Evolutionary conservation across 2,888 invertebrate genomes (phyloP), one percentile per base, ranked within the genome.

Genomic region (Aproaerema taeniolella): DNA sequence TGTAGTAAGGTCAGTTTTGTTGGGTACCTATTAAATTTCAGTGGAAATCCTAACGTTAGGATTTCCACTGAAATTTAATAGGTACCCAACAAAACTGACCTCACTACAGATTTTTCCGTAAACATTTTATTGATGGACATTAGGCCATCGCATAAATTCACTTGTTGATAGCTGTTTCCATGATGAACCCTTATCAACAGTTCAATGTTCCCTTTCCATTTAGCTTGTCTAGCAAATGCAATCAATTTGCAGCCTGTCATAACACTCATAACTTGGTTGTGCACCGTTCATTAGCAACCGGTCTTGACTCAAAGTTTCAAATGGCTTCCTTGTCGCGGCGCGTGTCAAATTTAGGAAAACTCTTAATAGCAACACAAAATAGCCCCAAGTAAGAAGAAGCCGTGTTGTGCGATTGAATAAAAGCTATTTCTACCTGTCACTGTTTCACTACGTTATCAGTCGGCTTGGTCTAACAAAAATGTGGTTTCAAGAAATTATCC

Each of bases 301-400:
- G 6, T 32, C 37, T 32, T 14, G 25, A 26, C 32, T 39, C 26
- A 20, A 72, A 62, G 62, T 67, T 66, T 65, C 59, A 53, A 60
- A 64, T 65, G 61, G 61, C 61, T 61, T 68, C 59, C 57, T 61
- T 57, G 69, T 58, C 70, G 65, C 67, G 66, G 64, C 35, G 54
- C 64, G 72, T 73, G 79, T 75, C 71, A 71, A 74, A 78, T 76
- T 77, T 68, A 61, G 63, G 74, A 77, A 80, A 80, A 78, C 69
- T 62, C 59, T 73, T 71, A 69, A 72, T 70, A 63, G 57, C 60
- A 64, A 56, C 58, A 55, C 47, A 53, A 55, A 51, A 41, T 38
- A 16, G n/a, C 16, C 29, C 7, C 24, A 44, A 42, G 20, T 15
- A 1, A 56, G 59, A 52, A 49, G 47, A 26, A 42, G 53, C 53